phyloP scores from a whole-genome alignment of 2,888 invertebrate genomes.

The Himalopsyche tibetana region DNA sequence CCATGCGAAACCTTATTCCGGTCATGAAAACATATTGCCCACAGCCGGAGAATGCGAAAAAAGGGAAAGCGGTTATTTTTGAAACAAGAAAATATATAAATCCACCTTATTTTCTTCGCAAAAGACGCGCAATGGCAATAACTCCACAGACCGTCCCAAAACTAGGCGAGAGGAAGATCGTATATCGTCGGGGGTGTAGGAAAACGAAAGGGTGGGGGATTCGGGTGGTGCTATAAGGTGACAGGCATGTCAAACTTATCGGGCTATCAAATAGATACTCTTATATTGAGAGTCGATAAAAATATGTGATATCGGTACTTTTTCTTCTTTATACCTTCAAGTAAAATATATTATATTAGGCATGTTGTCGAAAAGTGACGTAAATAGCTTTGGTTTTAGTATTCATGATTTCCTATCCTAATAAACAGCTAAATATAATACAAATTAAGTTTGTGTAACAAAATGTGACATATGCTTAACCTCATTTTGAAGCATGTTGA shows the following conservation, averaged over 20 bases:
- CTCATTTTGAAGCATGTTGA: no score
- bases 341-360: no score
- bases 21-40: conserved; percentile 51
- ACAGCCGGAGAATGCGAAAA: neutral
- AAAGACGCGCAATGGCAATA: conserved; percentile 61
- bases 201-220: neutral
- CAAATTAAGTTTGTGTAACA: no score
- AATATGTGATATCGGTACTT: no score
- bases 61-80: conserved; percentile 55
- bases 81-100: conserved; percentile 63
- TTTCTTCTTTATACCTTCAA: no score
- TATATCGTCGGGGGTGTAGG: conserved; percentile 38
- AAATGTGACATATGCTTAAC: no score
- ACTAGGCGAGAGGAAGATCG: conserved; percentile 54
- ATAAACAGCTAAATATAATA: no score
- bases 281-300: neutral
- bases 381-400: no score
- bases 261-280: neutral
- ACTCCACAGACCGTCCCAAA: conserved; percentile 61
- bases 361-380: no score
- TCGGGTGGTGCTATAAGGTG: conserved; percentile 3
- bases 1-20: conserved; percentile 31
- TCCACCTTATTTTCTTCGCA: conserved; percentile 60
- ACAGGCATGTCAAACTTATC: conserved; percentile 14
- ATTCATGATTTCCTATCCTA: no score